Percentiles rank a stretch among this genome's conserved stretches.
These are phyloP conservation scores for Plemyria rubiginata DNA, from an alignment of 2,888 invertebrate species.

Conservation along the genomic window DNA sequence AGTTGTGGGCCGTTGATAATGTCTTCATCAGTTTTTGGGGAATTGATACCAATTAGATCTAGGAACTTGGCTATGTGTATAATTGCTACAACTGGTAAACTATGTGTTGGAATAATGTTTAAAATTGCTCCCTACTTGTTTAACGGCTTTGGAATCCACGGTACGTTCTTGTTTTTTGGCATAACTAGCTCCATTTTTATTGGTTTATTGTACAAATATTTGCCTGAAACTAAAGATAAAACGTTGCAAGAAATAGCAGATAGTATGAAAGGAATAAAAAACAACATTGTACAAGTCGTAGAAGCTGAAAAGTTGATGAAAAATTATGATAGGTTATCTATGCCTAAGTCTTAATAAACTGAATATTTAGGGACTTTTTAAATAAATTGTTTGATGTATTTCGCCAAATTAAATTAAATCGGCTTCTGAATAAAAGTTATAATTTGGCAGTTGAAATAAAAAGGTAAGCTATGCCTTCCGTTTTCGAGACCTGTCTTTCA, in stretches of 20 bases:
- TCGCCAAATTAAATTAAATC: neutral
- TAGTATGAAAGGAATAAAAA: constrained; percentile 31
- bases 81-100: constrained; percentile 28
- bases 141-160: constrained; percentile 45
- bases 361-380: neutral
- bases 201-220: constrained; percentile 46
- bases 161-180: constrained; percentile 49
- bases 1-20: constrained; percentile 53
- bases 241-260: constrained; percentile 55
- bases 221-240: constrained; percentile 62
- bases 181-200: constrained; percentile 28
- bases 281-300: neutral
- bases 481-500: neutral
- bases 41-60: constrained; percentile 50
- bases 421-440: too few relatives aligned
- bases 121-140: constrained; percentile 52
- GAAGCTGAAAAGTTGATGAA: constrained; percentile 7
- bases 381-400: too few relatives aligned
- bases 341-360: neutral
- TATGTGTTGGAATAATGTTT: constrained; percentile 33
- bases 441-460: neutral
- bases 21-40: constrained; percentile 45
- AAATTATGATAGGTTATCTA: neutral
- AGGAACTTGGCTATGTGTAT: constrained; percentile 45
- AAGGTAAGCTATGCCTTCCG: neutral